These are phyloP conservation scores for Rhizoglyphus robini DNA, from an alignment of 1,140 invertebrate genomes.

Conservation along the genomic window DNA sequence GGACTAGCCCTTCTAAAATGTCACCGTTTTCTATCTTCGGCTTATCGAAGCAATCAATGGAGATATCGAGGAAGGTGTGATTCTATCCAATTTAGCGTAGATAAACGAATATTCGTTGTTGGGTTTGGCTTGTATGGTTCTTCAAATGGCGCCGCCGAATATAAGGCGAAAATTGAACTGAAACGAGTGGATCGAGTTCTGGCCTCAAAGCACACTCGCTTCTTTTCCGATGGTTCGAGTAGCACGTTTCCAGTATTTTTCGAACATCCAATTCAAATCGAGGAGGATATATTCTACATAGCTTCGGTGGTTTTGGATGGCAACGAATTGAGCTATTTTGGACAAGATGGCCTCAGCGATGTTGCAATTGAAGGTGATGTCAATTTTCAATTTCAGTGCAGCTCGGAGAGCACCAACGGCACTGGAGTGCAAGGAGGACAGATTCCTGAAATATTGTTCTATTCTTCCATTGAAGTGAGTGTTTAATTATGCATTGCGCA, in stretches of 20 bases:
- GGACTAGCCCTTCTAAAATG: conserved; percentile 81
- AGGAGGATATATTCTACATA: conserved; percentile 77
- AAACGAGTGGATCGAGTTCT: conserved; percentile 67
- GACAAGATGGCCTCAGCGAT: conserved; percentile 85
- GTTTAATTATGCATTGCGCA: too few relatives aligned
- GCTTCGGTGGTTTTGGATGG: conserved; percentile 77
- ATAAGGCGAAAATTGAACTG: conserved; percentile 75
- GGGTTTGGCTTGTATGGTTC: conserved; percentile 84
- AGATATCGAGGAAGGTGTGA: conserved; percentile 75
- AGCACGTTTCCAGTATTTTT: conserved; percentile 88
- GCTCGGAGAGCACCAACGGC: conserved; percentile 81
- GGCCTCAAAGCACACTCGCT: conserved; percentile 76
- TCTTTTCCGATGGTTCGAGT: conserved; percentile 82
- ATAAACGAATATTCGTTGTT: conserved; percentile 77
- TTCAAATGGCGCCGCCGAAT: conserved; percentile 76
- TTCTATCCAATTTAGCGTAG: conserved; percentile 82
- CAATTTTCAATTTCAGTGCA: conserved; percentile 85
- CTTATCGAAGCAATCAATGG: conserved; percentile 91
- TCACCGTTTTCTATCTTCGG: conserved; percentile 86
- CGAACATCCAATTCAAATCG: conserved; percentile 66
- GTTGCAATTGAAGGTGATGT: conserved; percentile 64
- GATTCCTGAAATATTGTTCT: conserved; percentile 85
- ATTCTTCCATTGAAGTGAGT: conserved; percentile 38
- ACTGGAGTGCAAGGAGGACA: conserved; percentile 86
- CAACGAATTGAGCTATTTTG: conserved; percentile 79